Evolutionary conservation across 2,113 vertebrate species (phyloP).

Genomic region (Psammodynastes pulverulentus): DNA sequence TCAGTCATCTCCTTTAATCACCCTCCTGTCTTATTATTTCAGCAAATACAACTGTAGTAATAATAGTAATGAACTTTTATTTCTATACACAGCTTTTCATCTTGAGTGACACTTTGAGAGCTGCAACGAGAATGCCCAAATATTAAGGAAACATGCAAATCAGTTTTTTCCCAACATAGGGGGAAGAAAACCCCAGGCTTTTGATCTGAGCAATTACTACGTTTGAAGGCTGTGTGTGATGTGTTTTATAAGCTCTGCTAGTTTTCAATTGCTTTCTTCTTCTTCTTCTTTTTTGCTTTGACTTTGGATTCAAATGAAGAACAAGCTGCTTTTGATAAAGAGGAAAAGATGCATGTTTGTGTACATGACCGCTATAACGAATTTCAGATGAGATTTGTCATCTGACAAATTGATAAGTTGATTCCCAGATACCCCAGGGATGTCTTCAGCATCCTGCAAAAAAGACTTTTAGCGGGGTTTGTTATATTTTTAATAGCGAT

Average conservation of each 20-base stretch:
- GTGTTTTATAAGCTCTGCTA: background rate
- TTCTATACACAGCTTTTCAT: constrained; percentile 50
- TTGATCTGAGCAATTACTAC: constrained; percentile 22
- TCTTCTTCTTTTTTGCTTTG: constrained; percentile 20
- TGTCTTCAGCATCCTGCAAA: background rate
- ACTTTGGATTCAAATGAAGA: constrained; percentile 1
- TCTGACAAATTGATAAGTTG: background rate
- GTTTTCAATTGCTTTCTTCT: constrained; percentile 27
- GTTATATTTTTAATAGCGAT: background rate
- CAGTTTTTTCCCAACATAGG: constrained; percentile 30
- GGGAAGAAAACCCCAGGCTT: constrained; percentile 4
- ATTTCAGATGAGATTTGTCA: accelerated
- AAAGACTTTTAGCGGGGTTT: background rate
- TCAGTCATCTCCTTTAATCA: constrained; percentile 35
- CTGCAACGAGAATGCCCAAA: constrained; percentile 45
- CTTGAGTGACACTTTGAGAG: constrained; percentile 45
- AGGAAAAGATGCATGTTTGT: background rate
- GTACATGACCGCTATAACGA: background rate
- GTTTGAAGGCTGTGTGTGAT: constrained; percentile 21
- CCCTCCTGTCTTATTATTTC: constrained; percentile 3
- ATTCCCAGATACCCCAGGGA: background rate
- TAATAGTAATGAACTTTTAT: constrained; percentile 45
- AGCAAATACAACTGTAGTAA: constrained; percentile 46
- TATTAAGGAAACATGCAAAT: constrained; percentile 45
- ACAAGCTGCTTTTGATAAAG: constrained; percentile 17